Evolutionary conservation across 2,113 vertebrate genomes (phyloP).

Genomic region (Rattus rattus): DNA sequence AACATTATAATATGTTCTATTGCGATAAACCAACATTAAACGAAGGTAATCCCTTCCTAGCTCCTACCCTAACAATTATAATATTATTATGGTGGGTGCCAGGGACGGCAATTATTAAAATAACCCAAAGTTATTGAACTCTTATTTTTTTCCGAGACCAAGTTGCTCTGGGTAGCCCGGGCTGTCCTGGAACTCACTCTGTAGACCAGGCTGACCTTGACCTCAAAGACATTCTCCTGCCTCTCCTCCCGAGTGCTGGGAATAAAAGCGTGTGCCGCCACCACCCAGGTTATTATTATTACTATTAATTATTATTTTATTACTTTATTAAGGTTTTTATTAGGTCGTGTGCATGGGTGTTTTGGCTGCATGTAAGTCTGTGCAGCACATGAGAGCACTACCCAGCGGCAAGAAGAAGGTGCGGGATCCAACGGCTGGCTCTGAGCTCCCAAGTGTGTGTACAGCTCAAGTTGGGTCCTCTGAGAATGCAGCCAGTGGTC

Average conservation of each 20-base stretch:
- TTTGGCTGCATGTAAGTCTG: background rate
- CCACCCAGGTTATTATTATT: background rate
- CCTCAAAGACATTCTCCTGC: background rate
- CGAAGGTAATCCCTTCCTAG: background rate
- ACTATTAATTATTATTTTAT: background rate
- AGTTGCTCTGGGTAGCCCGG: background rate
- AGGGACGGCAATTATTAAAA: slow-evolving; percentile 30
- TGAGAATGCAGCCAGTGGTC: background rate
- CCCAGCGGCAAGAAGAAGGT: background rate
- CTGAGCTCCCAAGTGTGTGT: background rate
- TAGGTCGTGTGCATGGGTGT: background rate
- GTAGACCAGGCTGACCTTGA: background rate
- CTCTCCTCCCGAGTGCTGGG: background rate
- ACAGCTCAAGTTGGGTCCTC: too few relatives aligned
- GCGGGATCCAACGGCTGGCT: too few relatives aligned
- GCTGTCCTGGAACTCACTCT: too few relatives aligned
- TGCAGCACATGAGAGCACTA: background rate
- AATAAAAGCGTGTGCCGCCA: background rate
- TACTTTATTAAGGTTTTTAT: background rate
- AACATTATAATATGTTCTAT: slow-evolving; percentile 22
- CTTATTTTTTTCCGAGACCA: background rate
- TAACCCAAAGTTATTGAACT: slow-evolving; percentile 11
- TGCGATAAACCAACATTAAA: slow-evolving; percentile 30
- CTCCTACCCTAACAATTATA: slow-evolving; percentile 19
- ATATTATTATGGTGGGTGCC: background rate